A percentile compares a stretch with the other conserved stretches of the same genome.
These are phyloP conservation scores for Lagodon rhomboides DNA, from an alignment of 2,797 vertebrate genomes.

Conservation along the genomic window DNA sequence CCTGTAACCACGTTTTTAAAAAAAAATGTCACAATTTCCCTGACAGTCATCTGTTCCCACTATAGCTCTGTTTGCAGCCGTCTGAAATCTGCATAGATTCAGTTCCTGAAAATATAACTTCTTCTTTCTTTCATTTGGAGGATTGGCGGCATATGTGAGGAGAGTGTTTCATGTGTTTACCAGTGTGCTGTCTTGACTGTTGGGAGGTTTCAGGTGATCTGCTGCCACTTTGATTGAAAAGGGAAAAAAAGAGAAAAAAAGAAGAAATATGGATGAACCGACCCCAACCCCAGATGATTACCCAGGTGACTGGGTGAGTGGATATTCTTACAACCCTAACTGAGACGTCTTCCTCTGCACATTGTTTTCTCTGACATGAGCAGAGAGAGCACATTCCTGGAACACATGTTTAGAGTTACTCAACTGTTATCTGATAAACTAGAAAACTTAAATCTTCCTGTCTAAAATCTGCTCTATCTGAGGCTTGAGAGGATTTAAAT, in stretches of 20 bases:
- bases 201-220: slow-evolving; percentile 39
- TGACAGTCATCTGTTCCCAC: slow-evolving; percentile 62
- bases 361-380: background rate
- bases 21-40: slow-evolving; percentile 66
- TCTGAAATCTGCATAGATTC: slow-evolving; percentile 55
- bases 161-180: slow-evolving; percentile 27
- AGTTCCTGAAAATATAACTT: slow-evolving; percentile 79
- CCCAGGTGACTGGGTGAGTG: slow-evolving; percentile 76
- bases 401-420: background rate
- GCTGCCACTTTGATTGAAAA: slow-evolving; percentile 17
- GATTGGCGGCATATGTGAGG: slow-evolving; percentile 10
- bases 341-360: background rate
- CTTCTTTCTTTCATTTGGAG: slow-evolving; percentile 71
- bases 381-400: no score
- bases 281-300: slow-evolving; percentile 18
- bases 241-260: background rate
- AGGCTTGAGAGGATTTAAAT: background rate
- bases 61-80: slow-evolving; percentile 42
- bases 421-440: background rate
- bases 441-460: background rate
- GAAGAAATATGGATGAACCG: slow-evolving; percentile 44
- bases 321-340: background rate
- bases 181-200: slow-evolving; percentile 32
- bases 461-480: background rate
- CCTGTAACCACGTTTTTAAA: slow-evolving; percentile 33